phyloP scores from a whole-genome alignment of 2,797 vertebrate species.

The Prionace glauca region DNA sequence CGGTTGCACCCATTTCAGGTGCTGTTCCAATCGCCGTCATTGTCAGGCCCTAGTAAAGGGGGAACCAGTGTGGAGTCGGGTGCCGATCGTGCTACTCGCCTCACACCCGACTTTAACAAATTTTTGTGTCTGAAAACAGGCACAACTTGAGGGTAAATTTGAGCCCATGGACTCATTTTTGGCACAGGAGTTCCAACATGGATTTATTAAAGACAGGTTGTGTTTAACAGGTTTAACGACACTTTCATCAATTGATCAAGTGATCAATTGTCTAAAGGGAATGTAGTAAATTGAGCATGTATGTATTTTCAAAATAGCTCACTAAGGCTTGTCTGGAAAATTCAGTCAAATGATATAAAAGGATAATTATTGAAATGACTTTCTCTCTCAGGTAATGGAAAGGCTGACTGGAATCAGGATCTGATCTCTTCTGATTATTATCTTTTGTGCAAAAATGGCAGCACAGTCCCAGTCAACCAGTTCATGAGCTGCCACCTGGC shows the following conservation, averaged over 20 bases:
- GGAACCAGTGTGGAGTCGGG: too few species aligned
- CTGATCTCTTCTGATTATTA: constrained; percentile 54
- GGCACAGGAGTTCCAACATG: neutral
- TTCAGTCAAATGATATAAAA: neutral
- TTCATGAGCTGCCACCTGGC: constrained; percentile 65
- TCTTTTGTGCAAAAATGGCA: constrained; percentile 66
- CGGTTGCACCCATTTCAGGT: too few species aligned
- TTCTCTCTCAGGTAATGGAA: constrained; percentile 11
- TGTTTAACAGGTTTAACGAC: neutral
- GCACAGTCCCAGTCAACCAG: constrained; percentile 48
- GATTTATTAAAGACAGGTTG: neutral
- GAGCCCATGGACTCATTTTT: too few species aligned
- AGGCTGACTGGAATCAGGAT: constrained; percentile 52
- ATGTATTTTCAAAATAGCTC: neutral
- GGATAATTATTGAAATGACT: neutral
- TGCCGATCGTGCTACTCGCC: too few species aligned
- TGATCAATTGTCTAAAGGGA: neutral
- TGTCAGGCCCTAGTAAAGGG: too few species aligned
- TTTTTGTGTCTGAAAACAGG: too few species aligned
- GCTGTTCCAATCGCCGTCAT: too few species aligned
- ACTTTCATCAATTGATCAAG: neutral
- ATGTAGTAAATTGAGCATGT: neutral
- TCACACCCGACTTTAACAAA: too few species aligned
- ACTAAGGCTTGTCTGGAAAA: neutral
- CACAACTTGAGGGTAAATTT: too few species aligned